phyloP scores from a whole-genome alignment of 2,797 vertebrate genomes.

The Tauraco hartlaubi region DNA sequence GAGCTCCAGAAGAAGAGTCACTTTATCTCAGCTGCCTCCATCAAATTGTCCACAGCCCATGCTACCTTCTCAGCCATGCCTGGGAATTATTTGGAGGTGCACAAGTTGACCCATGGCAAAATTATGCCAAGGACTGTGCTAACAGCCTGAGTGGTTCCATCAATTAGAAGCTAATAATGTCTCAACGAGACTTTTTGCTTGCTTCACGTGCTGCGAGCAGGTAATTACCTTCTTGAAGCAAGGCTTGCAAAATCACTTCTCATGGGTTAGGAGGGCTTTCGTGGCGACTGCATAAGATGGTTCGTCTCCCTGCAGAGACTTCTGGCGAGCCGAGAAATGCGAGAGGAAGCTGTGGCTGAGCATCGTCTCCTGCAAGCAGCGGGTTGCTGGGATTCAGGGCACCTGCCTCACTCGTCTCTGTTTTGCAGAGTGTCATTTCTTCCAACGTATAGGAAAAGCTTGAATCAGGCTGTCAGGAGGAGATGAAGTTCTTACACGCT shows the following conservation, averaged over 20 bases:
- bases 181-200: not conserved
- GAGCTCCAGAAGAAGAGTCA: not conserved
- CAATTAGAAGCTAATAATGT: not conserved
- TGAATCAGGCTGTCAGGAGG: not conserved
- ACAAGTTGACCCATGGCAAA: not conserved
- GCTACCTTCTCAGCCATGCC: not conserved
- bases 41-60: not conserved
- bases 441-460: not conserved
- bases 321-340: fast-evolving
- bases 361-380: not conserved
- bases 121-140: not conserved
- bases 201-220: fast-evolving
- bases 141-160: not conserved
- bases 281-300: fast-evolving
- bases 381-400: not conserved
- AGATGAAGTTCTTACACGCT: not conserved
- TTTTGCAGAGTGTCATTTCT: not conserved
- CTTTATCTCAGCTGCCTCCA: not conserved
- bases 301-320: fast-evolving
- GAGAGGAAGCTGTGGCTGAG: not conserved
- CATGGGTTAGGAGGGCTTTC: fast-evolving
- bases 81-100: not conserved
- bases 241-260: not conserved
- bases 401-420: not conserved
- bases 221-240: not conserved